Evolutionary conservation across 2,888 invertebrate species (phyloP), one percentile per base, ranked within the genome.

Genomic region (Thymelicus lineola): DNA sequence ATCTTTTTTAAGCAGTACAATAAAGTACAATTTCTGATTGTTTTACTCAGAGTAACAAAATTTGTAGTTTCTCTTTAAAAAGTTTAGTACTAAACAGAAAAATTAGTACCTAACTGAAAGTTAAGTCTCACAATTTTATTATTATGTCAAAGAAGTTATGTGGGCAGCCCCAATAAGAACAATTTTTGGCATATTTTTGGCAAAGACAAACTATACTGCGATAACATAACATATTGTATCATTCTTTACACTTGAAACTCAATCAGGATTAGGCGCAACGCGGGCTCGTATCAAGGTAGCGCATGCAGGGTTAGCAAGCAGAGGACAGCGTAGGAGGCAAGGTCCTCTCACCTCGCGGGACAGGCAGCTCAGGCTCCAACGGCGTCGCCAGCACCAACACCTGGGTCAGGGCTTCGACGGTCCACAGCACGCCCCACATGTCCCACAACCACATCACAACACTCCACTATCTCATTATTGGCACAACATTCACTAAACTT

Each of bases 381-480:
- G 93, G 93, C 73, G 91, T 85, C 76, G 88, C 89, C 78, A 83
- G 80, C 80, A 87, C 88, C 77, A 83, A 85, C 78, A 83, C 82
- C 83, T 88, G 89, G 79, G 83, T 85, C 86, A 88, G 84, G 76
- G 86, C 84, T 85, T 86, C 89, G 82, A 88, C 82, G 80, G 83
- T 85, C 92, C 90, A 91, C 84, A 93, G 84, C 89, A 89, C 88
- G 79, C 90, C 88, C 93, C 93, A 91, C 91, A 93, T 88, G 90
- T 93, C 91, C 93, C 93, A 90, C 88, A 90, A 87, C 90, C 92
- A 91, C 93, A 92, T 92, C 93, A 93, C 93, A 90, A 85, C 92
- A 93, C 91, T 87, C 82, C 93, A 93, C 93, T 93, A 93, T 93
- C 93, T 93, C 93, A 93, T 93, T 87, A 91, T 93, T 92, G 90